Base-by-base conservation (phyloP, 2,888 invertebrate species). In the Drosophila mimica region DNA sequence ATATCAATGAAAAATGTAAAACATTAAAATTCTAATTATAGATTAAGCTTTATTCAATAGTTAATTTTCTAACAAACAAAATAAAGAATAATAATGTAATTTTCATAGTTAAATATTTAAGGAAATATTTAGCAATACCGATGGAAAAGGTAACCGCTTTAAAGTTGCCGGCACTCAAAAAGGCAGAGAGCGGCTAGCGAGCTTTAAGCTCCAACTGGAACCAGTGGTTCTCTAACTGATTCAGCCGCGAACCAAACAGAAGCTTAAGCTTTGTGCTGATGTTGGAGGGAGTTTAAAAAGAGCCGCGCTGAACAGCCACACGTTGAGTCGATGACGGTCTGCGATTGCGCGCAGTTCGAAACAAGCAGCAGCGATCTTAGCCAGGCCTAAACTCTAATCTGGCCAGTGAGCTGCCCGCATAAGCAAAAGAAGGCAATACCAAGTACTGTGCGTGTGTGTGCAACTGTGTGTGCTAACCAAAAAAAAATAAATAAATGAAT, bases 271-370 rank as follows among this genome's bases (percentile, higher is more conserved):
- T 66, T 36, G 60, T 33, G 48, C 60, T 58, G 53, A 54, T 56
- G 65, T 79, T 51, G 59, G 61, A 59, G 77, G 65, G 49, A 69
- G 79, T 78, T 88, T 91, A 84, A 91, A 90, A 91, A 91, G 89
- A 78, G 81, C 72, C 74, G 71, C 79, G 80, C 81, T 80, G 65
- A 60, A 71, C 80, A 81, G 76, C 80, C 72, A 74, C 70, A 74
- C 79, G 78, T 66, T 84, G 88, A 91, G 91, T 91, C 82, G 84
- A 74, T 70, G 77, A 87, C 91, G 90, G 84, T 90, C 88, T 90
- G 91, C 89, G 91, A 76, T 83, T 82, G 89, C 80, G 91, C 79
- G 80, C 83, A 91, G 81, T 89, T 76, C 77, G 36, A 84, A 78
- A 70, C 62, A 79, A 79, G 71, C 73, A 67, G 61, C 57, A 59